These are phyloP conservation scores for Gobiocypris rarus DNA, from an alignment of 2,113 vertebrate genomes.

Conservation along the genomic window DNA sequence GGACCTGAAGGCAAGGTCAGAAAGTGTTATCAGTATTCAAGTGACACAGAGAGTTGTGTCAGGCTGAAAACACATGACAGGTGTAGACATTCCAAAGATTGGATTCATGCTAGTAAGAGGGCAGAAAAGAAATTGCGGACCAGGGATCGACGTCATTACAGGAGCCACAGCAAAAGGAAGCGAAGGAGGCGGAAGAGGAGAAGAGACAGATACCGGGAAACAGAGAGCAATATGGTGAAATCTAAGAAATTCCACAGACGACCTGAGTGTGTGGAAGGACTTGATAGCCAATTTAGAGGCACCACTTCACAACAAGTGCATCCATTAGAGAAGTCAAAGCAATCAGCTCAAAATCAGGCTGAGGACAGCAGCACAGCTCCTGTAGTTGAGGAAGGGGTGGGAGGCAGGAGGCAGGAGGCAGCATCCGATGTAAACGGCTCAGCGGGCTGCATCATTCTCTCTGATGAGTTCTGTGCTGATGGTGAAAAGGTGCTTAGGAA, in stretches of 20 bases:
- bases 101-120: conserved; percentile 38
- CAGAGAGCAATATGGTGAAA: conserved; percentile 50
- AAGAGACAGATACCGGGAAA: conserved; percentile 38
- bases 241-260: conserved; percentile 52
- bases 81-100: conserved; percentile 48
- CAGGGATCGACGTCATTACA: conserved; percentile 54
- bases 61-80: conserved; percentile 49
- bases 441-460: conserved; percentile 32
- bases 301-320: conserved; percentile 58
- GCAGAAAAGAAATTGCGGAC: conserved; percentile 44
- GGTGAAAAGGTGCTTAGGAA: conserved; percentile 50
- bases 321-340: conserved; percentile 63
- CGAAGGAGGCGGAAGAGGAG: conserved; percentile 54
- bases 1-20: conserved; percentile 42
- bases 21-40: conserved; percentile 42
- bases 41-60: conserved; percentile 28
- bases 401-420: conserved; percentile 36
- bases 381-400: conserved; percentile 36
- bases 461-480: conserved; percentile 42
- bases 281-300: conserved; percentile 60
- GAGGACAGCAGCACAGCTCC: conserved; percentile 50
- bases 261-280: conserved; percentile 47
- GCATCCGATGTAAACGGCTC: conserved; percentile 47
- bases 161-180: conserved; percentile 55
- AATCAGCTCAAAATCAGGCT: conserved; percentile 60